Evolutionary conservation across 2,113 vertebrate species (phyloP), one percentile per base, ranked within the genome.

Genomic region (Girardinichthys multiradiatus): DNA sequence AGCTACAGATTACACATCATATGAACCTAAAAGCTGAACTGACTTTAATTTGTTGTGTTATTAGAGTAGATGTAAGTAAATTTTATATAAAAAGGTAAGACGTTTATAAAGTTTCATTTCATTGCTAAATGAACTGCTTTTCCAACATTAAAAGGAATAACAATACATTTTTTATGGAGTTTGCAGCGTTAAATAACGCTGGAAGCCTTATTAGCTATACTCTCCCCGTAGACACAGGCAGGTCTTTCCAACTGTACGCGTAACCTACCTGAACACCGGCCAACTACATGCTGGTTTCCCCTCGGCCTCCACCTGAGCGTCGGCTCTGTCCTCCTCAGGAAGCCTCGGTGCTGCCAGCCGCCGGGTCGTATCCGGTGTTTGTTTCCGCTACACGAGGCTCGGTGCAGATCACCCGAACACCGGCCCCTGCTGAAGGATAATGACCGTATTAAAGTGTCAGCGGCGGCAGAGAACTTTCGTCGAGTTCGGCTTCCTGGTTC

Each of bases 301-400:
- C 17, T 45, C 17, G 4, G 6, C 17, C 14, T 45, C 42, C 42
- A 17, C 17, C 15, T 5, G 42, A 45, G 19, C 42, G 6, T 17
- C 42, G 42, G 42, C 42, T 45, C 42, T 14, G 14, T 45, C 42
- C 42, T 45, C 42, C 42, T 68, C 4, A 61, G 81, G 81, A 87
- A 89, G 82, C 82, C 39, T 61, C 9, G 14, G n/a, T 51, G 17
- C 59, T 0, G 68, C 24, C 17, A 19, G 26, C 68, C 9, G 33
- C n/a, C 62, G 42, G 28, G 19, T 61, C 26, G 72, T 68, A 60
- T 79, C 83, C 74, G 85, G 82, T 57, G 68, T 68, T 21, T 51
- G 4, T 60, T 21, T 1, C 57, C 24, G 63, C 48, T 35, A 8
- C 62, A 39, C 12, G 21, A 2, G 63, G 19, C 29, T 27, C 29